A percentile compares a stretch with the other conserved stretches of the same genome.
Conservation (phyloP, 2,888 invertebrate genomes). For the Keiferia lycopersicella region DNA sequence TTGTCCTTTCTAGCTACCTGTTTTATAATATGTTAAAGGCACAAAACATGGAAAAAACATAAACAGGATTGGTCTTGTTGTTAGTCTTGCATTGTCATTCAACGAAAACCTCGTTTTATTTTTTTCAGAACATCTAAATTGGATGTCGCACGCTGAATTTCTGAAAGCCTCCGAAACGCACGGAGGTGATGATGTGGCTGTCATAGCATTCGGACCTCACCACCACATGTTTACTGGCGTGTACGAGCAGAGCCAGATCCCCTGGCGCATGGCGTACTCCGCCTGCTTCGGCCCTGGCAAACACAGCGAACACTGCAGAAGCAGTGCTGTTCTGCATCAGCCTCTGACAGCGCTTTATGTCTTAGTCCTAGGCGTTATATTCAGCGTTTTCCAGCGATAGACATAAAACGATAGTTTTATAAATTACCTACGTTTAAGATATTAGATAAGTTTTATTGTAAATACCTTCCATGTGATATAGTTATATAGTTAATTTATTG, state of each 20-base stretch:
- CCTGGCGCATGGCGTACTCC: constrained; percentile 87
- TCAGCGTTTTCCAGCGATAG: neutral
- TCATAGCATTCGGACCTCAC: constrained; percentile 87
- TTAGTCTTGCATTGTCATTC: no score
- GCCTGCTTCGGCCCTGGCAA: constrained; percentile 84
- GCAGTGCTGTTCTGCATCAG: neutral
- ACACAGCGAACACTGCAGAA: constrained; percentile 41
- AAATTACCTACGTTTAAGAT: neutral
- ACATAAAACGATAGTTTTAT: neutral
- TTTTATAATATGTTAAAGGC: no score
- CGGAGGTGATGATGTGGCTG: constrained; percentile 89
- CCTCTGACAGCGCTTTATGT: constrained; percentile 1
- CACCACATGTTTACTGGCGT: constrained; percentile 88
- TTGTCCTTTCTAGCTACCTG: no score
- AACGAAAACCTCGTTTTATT: no score
- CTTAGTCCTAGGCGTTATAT: neutral
- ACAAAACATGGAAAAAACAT: no score
- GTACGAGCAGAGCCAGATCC: constrained; percentile 89
- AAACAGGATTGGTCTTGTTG: no score
- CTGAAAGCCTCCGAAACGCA: constrained; percentile 85
- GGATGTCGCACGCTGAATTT: constrained; percentile 66
- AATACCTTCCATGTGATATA: neutral
- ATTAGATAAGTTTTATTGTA: neutral
- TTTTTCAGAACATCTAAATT: constrained; percentile 31
- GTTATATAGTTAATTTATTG: neutral